A percentile compares a stretch with the other conserved stretches of the same genome.
These are phyloP conservation scores for Drosophila putrida DNA, from an alignment of 2,888 invertebrate genomes.

Conservation along the genomic window DNA sequence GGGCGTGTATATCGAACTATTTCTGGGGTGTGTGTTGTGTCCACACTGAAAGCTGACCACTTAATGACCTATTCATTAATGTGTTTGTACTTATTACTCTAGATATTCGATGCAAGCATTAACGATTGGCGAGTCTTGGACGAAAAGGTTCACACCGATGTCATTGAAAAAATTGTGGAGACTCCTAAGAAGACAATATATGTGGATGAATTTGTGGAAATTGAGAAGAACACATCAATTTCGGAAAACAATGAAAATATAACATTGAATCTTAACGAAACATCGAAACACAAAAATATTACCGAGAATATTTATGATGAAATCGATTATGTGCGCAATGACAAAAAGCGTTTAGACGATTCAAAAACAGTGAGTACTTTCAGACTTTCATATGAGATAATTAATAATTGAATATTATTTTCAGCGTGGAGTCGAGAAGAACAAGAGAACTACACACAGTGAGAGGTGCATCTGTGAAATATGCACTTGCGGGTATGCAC, in stretches of 20 bases:
- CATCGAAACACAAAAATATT: slow-evolving; percentile 82
- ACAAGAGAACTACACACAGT: slow-evolving; percentile 79
- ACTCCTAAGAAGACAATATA: slow-evolving; percentile 84
- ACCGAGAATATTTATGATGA: slow-evolving; percentile 84
- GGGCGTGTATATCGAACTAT: slow-evolving; percentile 12
- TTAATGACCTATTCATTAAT: neutral
- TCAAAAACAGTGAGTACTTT: slow-evolving; percentile 80
- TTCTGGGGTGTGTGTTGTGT: slow-evolving; percentile 28
- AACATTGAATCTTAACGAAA: slow-evolving; percentile 81
- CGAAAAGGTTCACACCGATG: slow-evolving; percentile 85
- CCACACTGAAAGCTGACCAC: neutral
- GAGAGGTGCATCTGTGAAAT: slow-evolving; percentile 96
- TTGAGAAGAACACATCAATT: slow-evolving; percentile 84
- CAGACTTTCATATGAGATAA: neutral
- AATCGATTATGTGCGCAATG: slow-evolving; percentile 78
- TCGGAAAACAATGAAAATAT: slow-evolving; percentile 82
- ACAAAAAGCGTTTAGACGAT: slow-evolving; percentile 76
- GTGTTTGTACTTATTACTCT: neutral
- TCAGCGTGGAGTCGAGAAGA: slow-evolving; percentile 82
- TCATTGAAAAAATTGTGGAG: slow-evolving; percentile 85
- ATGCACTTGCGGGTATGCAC: slow-evolving; percentile 93
- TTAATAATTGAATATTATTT: slow-evolving; percentile 5
- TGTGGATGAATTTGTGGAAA: slow-evolving; percentile 85
- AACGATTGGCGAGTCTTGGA: slow-evolving; percentile 86
- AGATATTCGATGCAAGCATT: slow-evolving; percentile 85